Percentiles rank a stretch among this genome's conserved stretches.
Conservation (phyloP, 2,113 vertebrate genomes). For the Lasiurus cinereus region DNA sequence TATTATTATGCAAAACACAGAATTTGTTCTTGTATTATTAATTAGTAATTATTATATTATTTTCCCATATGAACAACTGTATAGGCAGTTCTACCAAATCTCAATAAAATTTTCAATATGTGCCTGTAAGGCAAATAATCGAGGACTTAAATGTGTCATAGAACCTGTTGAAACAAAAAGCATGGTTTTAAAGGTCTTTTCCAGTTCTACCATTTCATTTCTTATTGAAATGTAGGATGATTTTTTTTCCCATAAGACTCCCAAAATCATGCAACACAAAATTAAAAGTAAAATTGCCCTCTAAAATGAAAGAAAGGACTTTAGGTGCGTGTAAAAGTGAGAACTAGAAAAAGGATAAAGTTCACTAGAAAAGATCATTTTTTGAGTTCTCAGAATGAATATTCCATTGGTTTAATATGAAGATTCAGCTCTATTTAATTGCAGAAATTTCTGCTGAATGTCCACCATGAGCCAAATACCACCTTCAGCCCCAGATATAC, state of each 20-base stretch:
- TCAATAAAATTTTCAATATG: not conserved
- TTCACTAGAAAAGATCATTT: not conserved
- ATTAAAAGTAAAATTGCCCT: not conserved
- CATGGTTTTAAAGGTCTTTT: not conserved
- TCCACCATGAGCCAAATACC: not conserved
- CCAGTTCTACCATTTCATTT: not conserved
- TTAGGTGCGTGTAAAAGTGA: not conserved
- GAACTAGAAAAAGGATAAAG: not conserved
- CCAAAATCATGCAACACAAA: constrained; percentile 15
- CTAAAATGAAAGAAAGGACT: not conserved
- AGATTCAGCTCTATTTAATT: not conserved
- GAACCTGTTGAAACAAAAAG: not conserved
- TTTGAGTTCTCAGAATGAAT: constrained; percentile 2
- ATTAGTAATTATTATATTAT: not conserved
- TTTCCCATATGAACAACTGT: not conserved
- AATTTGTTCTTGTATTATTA: not conserved
- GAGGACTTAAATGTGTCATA: not conserved
- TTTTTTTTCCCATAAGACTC: not conserved
- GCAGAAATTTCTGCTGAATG: constrained; percentile 17
- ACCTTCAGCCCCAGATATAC: not conserved
- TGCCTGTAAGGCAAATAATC: not conserved
- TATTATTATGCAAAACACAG: not conserved
- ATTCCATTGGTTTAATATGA: not conserved
- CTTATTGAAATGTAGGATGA: not conserved
- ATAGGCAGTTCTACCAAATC: not conserved